Evolutionary conservation across 2,113 vertebrate species (phyloP), one percentile per base, ranked within the genome.

Genomic region (Eurystomus gularis): DNA sequence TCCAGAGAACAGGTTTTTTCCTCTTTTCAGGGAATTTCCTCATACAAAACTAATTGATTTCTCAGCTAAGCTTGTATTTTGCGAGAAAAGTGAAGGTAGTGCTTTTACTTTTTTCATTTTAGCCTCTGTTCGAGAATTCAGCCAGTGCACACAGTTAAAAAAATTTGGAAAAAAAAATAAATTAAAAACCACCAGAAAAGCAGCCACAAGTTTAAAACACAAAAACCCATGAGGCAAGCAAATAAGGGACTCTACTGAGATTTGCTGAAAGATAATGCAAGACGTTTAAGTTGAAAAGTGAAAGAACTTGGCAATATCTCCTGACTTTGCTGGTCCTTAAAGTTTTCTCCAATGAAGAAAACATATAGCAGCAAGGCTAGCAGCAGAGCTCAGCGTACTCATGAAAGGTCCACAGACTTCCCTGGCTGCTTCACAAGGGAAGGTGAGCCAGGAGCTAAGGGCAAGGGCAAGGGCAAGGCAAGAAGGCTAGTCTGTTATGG

Each of bases 371-470:
- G 4, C 16, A 60, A 42, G 7, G 5, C 28, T 61, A 78, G 15
- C 18, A 51, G 31, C 25, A 75, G 37, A 65, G 19, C 17, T 71
- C 16, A 61, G 6, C 4, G 7, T 13, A 37, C 6, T 28, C 11
- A 15, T 16, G 46, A 28, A 52, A 46, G 6, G 3, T 37, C 33
- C 23, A 48, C 20, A 69, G 21, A 40, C 4, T 35, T 65, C 5
- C 1, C 17, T 49, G 26, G 9, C 12, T 62, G 13, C 20, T 55
- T 33, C 28, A 57, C 13, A 26, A 33, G 7, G 28, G 5, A 54
- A 40, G 20, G 11, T n/a, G 4, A 69, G 4, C 6, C 1, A 1
- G 31, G 5, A 76, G 4, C 14, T 54, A 10, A 44, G n/a, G 49
- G 28, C 37, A 77, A 79, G 9, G 5, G 24, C 24, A 81, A 88